These are phyloP conservation scores for Poecilia gillii DNA, from an alignment of 2,797 vertebrate genomes.

Conservation along the genomic window DNA sequence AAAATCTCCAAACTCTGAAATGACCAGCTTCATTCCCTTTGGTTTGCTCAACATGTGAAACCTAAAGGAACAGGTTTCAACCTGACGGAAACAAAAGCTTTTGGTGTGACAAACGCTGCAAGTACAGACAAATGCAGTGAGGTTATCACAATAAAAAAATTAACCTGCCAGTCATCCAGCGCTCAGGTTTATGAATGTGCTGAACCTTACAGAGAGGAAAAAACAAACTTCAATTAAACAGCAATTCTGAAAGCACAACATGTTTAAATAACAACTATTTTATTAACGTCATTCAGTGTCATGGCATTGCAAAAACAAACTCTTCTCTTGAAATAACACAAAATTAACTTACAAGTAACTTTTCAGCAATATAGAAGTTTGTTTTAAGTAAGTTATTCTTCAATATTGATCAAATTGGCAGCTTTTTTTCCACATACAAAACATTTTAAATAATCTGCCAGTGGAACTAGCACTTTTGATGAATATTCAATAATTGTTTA, in stretches of 20 bases:
- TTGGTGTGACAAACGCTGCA: slow-evolving; percentile 20
- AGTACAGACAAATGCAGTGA: slow-evolving; percentile 36
- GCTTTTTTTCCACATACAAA: too few species aligned
- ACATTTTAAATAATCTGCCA: too few species aligned
- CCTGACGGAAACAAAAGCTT: slow-evolving; percentile 44
- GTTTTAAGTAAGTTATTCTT: too few species aligned
- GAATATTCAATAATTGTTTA: too few species aligned
- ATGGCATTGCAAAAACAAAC: neutral
- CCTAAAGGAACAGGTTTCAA: slow-evolving; percentile 39
- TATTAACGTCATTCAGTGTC: neutral
- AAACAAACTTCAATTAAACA: neutral
- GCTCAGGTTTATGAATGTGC: neutral
- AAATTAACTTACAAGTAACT: neutral
- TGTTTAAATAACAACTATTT: neutral
- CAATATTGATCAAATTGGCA: too few species aligned
- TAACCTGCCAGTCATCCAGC: neutral
- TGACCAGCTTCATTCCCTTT: slow-evolving; percentile 18
- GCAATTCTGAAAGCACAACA: neutral
- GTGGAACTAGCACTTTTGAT: too few species aligned
- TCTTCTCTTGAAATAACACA: too few species aligned
- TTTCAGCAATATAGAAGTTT: neutral
- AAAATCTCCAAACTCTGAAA: slow-evolving; percentile 46
- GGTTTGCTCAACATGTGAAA: slow-evolving; percentile 19
- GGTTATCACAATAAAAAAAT: slow-evolving; percentile 31
- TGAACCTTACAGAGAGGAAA: neutral